Base-by-base conservation (phyloP, 2,113 vertebrate species). In the Trichechus manatus region DNA sequence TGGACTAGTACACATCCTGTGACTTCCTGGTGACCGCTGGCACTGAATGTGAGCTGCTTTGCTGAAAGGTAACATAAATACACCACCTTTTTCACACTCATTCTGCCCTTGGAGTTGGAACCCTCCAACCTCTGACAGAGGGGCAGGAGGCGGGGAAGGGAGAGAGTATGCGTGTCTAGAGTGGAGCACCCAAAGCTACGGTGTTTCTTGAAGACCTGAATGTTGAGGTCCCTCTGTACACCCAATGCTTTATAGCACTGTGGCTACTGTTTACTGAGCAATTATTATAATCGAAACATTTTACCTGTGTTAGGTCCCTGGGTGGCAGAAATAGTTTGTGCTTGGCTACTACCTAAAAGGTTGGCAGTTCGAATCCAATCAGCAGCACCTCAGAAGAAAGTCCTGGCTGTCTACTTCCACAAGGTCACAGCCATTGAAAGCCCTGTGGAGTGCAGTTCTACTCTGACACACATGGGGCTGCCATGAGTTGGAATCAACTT, bases 1-100 rank as follows among this genome's bases (percentile, higher is more conserved):
- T 17, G 23, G 72, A 36, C n/a, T 8, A 0, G 1, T 2, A 27
- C 9, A 0, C 0, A 0, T 27, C 4, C 72, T 29, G 33, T 29
- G n/a, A 47, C 27, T 68, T 20, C 87, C 80, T 25, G 25, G 17
- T 64, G 64, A 61, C 7, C 14, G 1, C 78, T 44, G 59, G 66
- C 53, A 29, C 0, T 2, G 47, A 50, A 23, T 13, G 25, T 9
- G 9, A 50, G 8, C 29, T 3, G 0, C 66, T 29, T 29, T 17
- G 59, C n/a, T 78, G 19, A 85, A 47, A 80, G 6, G 20, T 36
- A 39, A n/a, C 23, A 1, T 44, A 59, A 61, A 31, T 39, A 4
- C 1, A 10, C 50, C n/a, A 0, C 22, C 9, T 42, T 88, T 53
- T 47, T 31, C 20, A 11, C 7, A 29, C 8, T 87, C 77, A 19